These are phyloP conservation scores for Furcifer pardalis DNA, from an alignment of 2,797 vertebrate species.

Conservation along the genomic window DNA sequence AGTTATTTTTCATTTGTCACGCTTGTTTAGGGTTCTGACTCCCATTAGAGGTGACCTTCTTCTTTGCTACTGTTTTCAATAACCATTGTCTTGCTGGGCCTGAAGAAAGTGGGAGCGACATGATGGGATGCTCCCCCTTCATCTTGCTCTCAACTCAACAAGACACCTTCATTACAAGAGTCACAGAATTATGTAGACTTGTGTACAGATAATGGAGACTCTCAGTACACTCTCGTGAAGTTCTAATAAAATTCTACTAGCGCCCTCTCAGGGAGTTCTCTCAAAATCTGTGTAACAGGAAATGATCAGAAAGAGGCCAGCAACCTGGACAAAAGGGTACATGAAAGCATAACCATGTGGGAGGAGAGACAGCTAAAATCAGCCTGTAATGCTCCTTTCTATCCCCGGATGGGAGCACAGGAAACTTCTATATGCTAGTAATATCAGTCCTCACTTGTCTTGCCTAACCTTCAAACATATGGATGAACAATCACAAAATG, in stretches of 20 bases:
- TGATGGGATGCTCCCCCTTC: not conserved
- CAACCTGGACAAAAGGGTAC: not conserved
- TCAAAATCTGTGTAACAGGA: not conserved
- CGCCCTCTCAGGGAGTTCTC: not conserved
- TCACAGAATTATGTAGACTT: too few relatives aligned
- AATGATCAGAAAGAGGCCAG: not conserved
- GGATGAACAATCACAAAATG: too few relatives aligned
- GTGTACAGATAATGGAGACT: not conserved
- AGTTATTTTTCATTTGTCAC: not conserved
- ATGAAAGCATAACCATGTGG: not conserved
- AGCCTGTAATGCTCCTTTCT: not conserved
- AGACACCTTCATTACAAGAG: too few relatives aligned
- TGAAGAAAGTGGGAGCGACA: not conserved
- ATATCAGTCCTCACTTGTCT: too few relatives aligned
- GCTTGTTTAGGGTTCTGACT: not conserved
- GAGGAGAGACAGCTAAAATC: not conserved
- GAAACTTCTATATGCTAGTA: not conserved
- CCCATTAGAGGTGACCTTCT: not conserved
- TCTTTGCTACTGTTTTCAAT: not conserved
- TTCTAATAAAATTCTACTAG: not conserved
- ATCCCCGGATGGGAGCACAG: not conserved
- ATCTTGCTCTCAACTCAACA: not conserved
- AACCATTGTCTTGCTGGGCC: not conserved
- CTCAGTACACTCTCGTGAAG: not conserved
- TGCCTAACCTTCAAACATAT: too few relatives aligned